A percentile compares a stretch with the other conserved stretches of the same genome.
Evolutionary conservation across 2,113 vertebrate species (phyloP).

Genomic region (Ginglymostoma cirratum): DNA sequence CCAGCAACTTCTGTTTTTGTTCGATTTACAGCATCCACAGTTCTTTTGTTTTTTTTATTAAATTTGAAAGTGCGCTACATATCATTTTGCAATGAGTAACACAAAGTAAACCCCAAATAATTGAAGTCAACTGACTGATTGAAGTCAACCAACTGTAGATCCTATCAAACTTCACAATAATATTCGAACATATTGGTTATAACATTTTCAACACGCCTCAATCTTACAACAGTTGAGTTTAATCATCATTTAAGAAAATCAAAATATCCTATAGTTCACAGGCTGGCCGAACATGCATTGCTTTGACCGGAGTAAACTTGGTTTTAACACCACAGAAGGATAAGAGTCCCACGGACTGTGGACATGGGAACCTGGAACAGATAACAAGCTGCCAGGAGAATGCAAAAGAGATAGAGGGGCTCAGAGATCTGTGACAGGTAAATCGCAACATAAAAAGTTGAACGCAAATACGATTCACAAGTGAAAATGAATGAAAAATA

Average conservation of each 20-base stretch:
- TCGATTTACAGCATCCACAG: too few relatives aligned
- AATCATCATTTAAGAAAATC: not conserved
- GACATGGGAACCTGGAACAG: not conserved
- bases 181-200: too few relatives aligned
- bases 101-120: not conserved
- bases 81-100: not conserved
- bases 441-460: not conserved
- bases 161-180: not conserved
- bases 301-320: not conserved
- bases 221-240: not conserved
- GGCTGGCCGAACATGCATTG: not conserved
- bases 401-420: not conserved
- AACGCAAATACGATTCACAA: not conserved
- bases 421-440: not conserved
- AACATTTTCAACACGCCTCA: not conserved
- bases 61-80: not conserved
- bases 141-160: not conserved
- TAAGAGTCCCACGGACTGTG: not conserved
- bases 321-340: not conserved
- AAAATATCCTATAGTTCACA: not conserved
- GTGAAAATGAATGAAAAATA: not conserved
- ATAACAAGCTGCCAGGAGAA: not conserved
- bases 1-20: too few relatives aligned
- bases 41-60: too few relatives aligned
- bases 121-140: not conserved